A percentile compares a stretch with the other conserved stretches of the same genome.
Conservation (phyloP, 2,888 invertebrate species). For the Tillus elongatus region DNA sequence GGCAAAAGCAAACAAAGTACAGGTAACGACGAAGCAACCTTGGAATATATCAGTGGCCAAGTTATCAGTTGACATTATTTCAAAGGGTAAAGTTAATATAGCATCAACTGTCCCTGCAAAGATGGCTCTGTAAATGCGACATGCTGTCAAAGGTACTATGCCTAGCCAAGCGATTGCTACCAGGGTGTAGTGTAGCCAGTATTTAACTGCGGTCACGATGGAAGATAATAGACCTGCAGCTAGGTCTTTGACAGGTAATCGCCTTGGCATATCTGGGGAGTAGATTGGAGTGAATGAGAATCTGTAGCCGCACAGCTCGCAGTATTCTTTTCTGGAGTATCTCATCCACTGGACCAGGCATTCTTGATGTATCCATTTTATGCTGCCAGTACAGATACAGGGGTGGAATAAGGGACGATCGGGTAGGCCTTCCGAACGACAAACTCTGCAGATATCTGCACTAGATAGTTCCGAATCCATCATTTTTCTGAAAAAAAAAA, state of each 20-base stretch:
- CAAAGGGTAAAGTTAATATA: slow-evolving; percentile 78
- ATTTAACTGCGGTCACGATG: slow-evolving; percentile 84
- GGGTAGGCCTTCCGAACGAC: slow-evolving; percentile 84
- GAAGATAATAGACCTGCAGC: slow-evolving; percentile 83
- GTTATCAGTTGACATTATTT: slow-evolving; percentile 89
- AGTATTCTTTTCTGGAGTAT: slow-evolving; percentile 96
- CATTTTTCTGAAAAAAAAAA: slow-evolving; percentile 7
- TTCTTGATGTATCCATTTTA: slow-evolving; percentile 98
- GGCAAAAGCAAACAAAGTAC: slow-evolving; percentile 92
- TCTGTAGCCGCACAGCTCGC: slow-evolving; percentile 94
- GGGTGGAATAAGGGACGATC: slow-evolving; percentile 96
- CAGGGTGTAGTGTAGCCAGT: slow-evolving; percentile 95
- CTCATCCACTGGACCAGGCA: slow-evolving; percentile 98
- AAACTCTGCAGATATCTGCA: slow-evolving; percentile 94
- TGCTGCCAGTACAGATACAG: slow-evolving; percentile 97
- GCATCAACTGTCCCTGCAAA: slow-evolving; percentile 86
- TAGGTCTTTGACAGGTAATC: slow-evolving; percentile 87
- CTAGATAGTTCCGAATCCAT: slow-evolving; percentile 48
- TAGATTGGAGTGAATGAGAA: slow-evolving; percentile 99
- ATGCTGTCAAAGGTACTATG: slow-evolving; percentile 91
- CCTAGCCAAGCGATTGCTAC: slow-evolving; percentile 97
- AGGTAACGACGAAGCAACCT: slow-evolving; percentile 93
- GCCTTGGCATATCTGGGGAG: slow-evolving; percentile 99
- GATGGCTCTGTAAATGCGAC: slow-evolving; percentile 87
- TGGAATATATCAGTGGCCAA: slow-evolving; percentile 89